phyloP scores from a whole-genome alignment of 2,888 invertebrate species.

The Platycnemis pennipes region DNA sequence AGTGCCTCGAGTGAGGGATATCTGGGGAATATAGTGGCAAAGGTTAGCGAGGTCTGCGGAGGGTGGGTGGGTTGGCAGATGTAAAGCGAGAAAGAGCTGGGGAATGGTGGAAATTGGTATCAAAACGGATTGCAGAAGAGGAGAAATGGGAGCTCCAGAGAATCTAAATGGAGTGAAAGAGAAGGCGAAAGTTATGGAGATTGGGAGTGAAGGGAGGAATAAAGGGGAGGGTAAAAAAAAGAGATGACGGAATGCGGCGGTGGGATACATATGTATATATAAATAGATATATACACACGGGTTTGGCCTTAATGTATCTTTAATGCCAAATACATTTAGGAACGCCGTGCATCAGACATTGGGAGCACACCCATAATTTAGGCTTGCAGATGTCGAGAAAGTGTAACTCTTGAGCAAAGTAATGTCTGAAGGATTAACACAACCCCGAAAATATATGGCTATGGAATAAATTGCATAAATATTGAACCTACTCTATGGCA shows the following conservation, averaged over 20 bases:
- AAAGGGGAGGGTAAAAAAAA: neutral
- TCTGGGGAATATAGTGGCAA: neutral
- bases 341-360: slow-evolving; percentile 6
- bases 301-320: slow-evolving; percentile 16
- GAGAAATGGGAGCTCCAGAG: neutral
- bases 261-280: neutral
- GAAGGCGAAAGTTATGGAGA: slow-evolving; percentile 18
- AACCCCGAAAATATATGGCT: neutral
- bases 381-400: neutral
- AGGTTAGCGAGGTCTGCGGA: neutral
- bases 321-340: slow-evolving; percentile 16
- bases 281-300: neutral
- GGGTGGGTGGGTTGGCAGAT: neutral
- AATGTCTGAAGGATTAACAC: neutral
- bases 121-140: neutral
- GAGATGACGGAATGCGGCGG: neutral
- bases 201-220: neutral
- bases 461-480: too few species aligned
- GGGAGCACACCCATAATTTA: neutral
- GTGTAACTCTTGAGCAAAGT: neutral
- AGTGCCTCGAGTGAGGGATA: neutral
- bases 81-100: neutral
- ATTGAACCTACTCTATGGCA: neutral
- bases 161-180: neutral
- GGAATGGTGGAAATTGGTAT: neutral